Percentiles rank a stretch among this genome's conserved stretches.
phyloP scores from a whole-genome alignment of 2,797 vertebrate species.

The Prunella strophiata region DNA sequence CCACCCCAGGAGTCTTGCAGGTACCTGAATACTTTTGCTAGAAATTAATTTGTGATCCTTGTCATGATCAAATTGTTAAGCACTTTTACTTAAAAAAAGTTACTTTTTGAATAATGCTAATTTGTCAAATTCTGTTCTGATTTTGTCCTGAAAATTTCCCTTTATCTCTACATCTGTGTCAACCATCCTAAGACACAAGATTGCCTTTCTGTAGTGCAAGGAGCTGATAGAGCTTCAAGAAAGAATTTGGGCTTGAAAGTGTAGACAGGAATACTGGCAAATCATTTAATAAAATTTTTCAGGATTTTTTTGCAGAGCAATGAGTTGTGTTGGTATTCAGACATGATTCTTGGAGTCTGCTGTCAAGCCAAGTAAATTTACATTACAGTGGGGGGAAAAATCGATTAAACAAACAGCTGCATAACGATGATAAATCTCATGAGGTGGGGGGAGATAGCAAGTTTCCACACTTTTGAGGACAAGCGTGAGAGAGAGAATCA shows the following conservation, averaged over 20 bases:
- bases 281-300: neutral
- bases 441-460: accelerated
- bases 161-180: neutral
- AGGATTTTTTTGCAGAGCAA: neutral
- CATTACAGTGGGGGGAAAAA: neutral
- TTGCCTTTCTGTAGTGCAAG: neutral
- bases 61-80: neutral
- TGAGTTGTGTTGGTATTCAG: neutral
- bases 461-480: neutral
- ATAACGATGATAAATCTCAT: neutral
- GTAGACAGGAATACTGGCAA: neutral
- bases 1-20: neutral
- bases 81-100: neutral
- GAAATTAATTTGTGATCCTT: neutral
- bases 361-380: neutral
- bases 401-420: neutral
- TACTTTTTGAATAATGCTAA: neutral
- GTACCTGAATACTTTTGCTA: neutral
- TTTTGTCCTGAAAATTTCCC: neutral
- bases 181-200: neutral
- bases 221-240: neutral
- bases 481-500: neutral
- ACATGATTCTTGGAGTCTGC: neutral
- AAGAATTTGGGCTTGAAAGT: neutral
- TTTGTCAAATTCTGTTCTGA: neutral